phyloP scores from a whole-genome alignment of 2,113 vertebrate genomes.

The Oceanodroma tethys region DNA sequence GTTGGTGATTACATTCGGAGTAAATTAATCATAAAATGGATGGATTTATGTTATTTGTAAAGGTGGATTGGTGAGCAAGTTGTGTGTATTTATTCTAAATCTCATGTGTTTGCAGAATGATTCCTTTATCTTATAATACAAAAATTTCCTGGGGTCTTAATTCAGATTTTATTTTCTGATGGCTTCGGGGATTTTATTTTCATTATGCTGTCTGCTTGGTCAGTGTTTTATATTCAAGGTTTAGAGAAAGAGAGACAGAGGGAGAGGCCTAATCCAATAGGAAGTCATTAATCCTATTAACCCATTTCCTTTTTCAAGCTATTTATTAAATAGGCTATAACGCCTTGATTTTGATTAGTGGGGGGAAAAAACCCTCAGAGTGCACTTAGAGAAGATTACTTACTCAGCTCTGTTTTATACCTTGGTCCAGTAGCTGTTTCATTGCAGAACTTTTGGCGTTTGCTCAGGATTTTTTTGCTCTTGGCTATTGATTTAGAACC shows the following conservation, averaged over 20 bases:
- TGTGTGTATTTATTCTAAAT: constrained; percentile 17
- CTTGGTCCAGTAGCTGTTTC: not conserved
- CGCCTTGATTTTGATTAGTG: constrained; percentile 54
- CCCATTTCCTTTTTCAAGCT: constrained; percentile 24
- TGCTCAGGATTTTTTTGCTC: constrained; percentile 31
- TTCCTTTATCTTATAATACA: constrained; percentile 47
- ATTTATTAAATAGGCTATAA: constrained; percentile 61
- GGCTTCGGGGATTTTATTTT: constrained; percentile 55
- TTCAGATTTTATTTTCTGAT: constrained; percentile 55
- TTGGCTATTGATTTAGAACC: constrained; percentile 75
- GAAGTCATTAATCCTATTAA: constrained; percentile 57
- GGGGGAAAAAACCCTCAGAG: not conserved
- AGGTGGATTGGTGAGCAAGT: not conserved
- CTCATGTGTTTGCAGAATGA: constrained; percentile 10
- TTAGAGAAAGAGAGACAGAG: not conserved
- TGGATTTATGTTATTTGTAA: constrained; percentile 22
- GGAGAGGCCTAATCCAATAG: not conserved
- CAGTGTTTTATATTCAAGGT: constrained; percentile 45
- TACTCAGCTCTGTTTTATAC: not conserved
- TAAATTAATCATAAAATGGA: not conserved
- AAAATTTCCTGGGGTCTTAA: constrained; percentile 7
- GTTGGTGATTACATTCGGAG: not conserved
- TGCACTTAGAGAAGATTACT: constrained; percentile 59
- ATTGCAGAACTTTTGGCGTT: not conserved
- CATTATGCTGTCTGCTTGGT: constrained; percentile 46